phyloP scores from a whole-genome alignment of 2,888 invertebrate genomes.

The Prosopocoilus inquinatus region DNA sequence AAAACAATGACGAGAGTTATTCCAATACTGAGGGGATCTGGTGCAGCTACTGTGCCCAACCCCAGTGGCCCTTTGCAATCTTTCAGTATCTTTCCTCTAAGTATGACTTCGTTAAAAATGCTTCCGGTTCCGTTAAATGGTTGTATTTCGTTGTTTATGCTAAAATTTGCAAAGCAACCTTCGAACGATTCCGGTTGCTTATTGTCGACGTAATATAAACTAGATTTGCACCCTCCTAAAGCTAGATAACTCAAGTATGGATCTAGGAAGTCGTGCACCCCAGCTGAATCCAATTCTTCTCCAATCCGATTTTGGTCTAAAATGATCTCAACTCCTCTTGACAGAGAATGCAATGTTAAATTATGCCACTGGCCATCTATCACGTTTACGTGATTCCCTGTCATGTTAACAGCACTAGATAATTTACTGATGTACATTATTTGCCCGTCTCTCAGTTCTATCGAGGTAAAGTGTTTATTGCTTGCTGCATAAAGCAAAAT shows the following conservation, averaged over 20 bases:
- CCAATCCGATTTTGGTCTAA: constrained; percentile 72
- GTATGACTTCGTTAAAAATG: constrained; percentile 68
- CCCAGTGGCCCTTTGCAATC: constrained; percentile 78
- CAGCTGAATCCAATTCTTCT: constrained; percentile 81
- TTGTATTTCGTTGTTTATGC: constrained; percentile 84
- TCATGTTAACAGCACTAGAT: constrained; percentile 80
- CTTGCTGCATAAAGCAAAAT: constrained; percentile 84
- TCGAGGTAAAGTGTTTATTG: constrained; percentile 80
- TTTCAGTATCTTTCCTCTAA: constrained; percentile 68
- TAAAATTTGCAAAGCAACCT: constrained; percentile 88
- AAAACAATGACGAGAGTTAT: constrained; percentile 92
- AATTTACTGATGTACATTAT: constrained; percentile 78
- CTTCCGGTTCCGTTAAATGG: constrained; percentile 87
- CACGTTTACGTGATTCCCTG: constrained; percentile 62
- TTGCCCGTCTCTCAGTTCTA: constrained; percentile 75
- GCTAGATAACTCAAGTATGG: constrained; percentile 81
- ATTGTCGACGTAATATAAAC: constrained; percentile 57
- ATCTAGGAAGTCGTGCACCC: constrained; percentile 89
- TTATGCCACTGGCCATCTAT: constrained; percentile 90
- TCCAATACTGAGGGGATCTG: constrained; percentile 88
- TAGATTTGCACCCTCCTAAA: constrained; percentile 73
- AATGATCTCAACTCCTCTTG: constrained; percentile 68
- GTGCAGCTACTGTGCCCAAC: constrained; percentile 72
- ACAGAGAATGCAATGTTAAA: constrained; percentile 70
- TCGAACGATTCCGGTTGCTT: constrained; percentile 67